Base-by-base conservation (phyloP, 2,113 vertebrate genomes). In the Campylorhamphus procurvoides region DNA sequence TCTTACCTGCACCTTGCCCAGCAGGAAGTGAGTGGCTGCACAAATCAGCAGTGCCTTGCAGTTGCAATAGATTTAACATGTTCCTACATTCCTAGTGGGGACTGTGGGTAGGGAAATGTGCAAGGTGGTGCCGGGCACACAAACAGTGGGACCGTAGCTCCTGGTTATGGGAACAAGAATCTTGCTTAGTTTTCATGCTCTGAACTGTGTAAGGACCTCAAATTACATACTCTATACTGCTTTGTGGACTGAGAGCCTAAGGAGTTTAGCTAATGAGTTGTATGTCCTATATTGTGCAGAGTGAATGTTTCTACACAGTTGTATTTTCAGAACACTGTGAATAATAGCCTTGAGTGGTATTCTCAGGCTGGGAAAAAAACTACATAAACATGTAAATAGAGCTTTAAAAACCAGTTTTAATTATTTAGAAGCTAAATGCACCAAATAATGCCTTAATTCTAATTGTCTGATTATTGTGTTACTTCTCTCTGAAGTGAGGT, bases 341-440 rank as follows among this genome's bases (percentile, higher is more conserved):
- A 82, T 50, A 87, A 89, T 72, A 87, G 69, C 80, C 84, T 89
- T 39, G 31, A 85, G 87, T 40, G 28, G 8, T 89, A 52, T 92
- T 84, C 64, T 94, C 46, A 69, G 58, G 35, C 62, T 94, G 84
- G 42, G 49, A 87, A 93, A 76, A 49, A 77, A 53, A 71, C 10
- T 37, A 50, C 7, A 10, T 85, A 53, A 83, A 84, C 91, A 84
- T 71, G 40, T 79, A 91, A 97, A 85, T 89, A 44, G 12, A 9
- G 29, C 25, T 93, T 95, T 29, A 39, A 79, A 87, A 87, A 12
- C 0, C 14, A 40, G 17, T 75, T 84, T 95, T 63, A 89, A 84
- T 85, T 94, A 91, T 49, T 93, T 89, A 76, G 31, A 77, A 83
- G 39, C n/a, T 87, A 85, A 91, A 29, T 85, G 33, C 31, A 79